Evolutionary conservation across 1,140 invertebrate species (phyloP).

Genomic region (Colletes latitarsis): DNA sequence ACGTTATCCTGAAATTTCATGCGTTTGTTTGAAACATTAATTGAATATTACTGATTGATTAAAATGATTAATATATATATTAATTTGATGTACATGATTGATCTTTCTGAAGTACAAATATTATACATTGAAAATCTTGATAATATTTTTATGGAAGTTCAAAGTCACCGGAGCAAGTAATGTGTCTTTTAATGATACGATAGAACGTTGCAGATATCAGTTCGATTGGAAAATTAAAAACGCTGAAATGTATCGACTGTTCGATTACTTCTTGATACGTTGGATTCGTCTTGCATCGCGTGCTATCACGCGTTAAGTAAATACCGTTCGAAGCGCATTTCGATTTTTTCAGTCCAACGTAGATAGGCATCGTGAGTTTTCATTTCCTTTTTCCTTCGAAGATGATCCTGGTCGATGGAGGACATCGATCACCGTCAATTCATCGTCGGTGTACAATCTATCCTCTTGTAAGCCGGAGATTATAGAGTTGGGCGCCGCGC

Average conservation of each 20-base stretch:
- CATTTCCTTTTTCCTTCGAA: conserved; percentile 13
- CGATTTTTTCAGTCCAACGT: conserved; percentile 17
- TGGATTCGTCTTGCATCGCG: not conserved
- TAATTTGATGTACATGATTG: no score
- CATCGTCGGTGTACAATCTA: conserved; percentile 45
- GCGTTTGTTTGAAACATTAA: no score
- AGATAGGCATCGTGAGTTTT: conserved; percentile 28
- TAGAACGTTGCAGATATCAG: no score
- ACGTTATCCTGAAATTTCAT: no score
- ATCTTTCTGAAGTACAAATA: not conserved
- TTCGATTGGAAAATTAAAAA: no score
- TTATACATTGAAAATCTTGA: not conserved
- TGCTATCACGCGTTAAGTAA: conserved; percentile 13
- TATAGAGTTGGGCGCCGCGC: conserved; percentile 38
- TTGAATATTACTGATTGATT: no score
- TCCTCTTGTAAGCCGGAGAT: conserved; percentile 38
- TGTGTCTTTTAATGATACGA: no score
- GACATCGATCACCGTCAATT: conserved; percentile 53
- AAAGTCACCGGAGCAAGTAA: no score
- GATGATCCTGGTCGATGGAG: conserved; percentile 29
- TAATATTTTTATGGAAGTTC: not conserved
- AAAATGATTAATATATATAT: no score
- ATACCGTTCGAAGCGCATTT: conserved; percentile 7
- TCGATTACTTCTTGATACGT: no score
- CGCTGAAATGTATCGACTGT: not conserved